Conservation (phyloP, 2,888 invertebrate species). For the Macrosoma leucophasiata region DNA sequence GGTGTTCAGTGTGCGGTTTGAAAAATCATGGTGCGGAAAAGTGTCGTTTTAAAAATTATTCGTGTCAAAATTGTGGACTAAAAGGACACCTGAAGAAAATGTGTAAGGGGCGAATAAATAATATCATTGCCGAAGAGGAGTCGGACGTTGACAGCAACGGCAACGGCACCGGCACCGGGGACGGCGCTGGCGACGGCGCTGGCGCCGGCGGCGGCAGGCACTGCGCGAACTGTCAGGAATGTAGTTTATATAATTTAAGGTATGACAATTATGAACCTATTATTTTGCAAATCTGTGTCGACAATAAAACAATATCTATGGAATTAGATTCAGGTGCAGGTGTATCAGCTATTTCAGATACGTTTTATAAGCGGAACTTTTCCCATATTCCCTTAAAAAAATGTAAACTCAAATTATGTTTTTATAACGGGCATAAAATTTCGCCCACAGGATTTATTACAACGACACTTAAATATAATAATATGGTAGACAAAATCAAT, state of each 20-base stretch:
- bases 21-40: constrained; percentile 15
- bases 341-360: constrained; percentile 19
- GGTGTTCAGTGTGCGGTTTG: constrained; percentile 20
- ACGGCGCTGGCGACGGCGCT: constrained; percentile 10
- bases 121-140: constrained; percentile 4
- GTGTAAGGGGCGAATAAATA: constrained; percentile 6
- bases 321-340: constrained; percentile 24
- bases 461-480: constrained; percentile 8
- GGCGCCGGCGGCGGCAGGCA: too few species aligned
- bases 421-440: constrained; percentile 29
- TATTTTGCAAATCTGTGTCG: constrained; percentile 11
- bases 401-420: constrained; percentile 23
- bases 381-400: constrained; percentile 4
- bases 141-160: constrained; percentile 7
- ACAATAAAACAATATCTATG: constrained; percentile 12
- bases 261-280: constrained; percentile 19
- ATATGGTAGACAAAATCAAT: constrained; percentile 12
- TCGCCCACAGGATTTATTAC: constrained; percentile 21
- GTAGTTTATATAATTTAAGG: constrained; percentile 22
- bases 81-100: constrained; percentile 27
- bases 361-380: constrained; percentile 15
- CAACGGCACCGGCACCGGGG: neutral
- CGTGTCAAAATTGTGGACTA: constrained; percentile 21
- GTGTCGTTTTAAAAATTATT: constrained; percentile 23
- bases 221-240: too few species aligned